These are phyloP conservation scores for Gavialis gangeticus DNA, from an alignment of 2,113 vertebrate genomes.

Conservation along the genomic window DNA sequence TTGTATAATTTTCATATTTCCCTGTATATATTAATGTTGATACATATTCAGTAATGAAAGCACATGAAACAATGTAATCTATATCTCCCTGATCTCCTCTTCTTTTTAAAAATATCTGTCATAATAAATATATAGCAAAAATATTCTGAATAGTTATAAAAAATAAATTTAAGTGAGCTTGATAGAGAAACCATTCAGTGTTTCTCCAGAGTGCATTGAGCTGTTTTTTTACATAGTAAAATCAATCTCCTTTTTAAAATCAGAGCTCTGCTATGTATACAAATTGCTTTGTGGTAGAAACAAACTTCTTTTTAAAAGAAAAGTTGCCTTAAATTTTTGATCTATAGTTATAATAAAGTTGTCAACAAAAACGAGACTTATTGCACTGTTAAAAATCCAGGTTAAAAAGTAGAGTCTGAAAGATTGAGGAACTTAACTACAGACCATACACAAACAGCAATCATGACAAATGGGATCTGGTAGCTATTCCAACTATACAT, in stretches of 20 bases:
- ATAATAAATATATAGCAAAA: background rate
- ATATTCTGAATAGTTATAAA: conserved; percentile 5
- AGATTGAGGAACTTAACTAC: background rate
- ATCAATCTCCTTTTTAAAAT: conserved; percentile 18
- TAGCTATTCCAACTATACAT: conserved; percentile 16
- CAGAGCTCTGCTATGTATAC: conserved; percentile 25
- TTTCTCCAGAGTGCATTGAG: background rate
- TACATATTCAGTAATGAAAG: background rate
- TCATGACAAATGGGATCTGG: conserved; percentile 5
- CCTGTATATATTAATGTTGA: background rate
- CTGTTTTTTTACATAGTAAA: conserved; percentile 4
- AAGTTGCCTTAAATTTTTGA: conserved; percentile 1
- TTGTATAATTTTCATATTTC: conserved; percentile 31
- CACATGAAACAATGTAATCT: background rate
- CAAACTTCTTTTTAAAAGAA: background rate
- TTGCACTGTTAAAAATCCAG: background rate
- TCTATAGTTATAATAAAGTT: conserved; percentile 35
- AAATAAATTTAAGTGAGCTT: conserved; percentile 25
- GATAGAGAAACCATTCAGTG: conserved; percentile 9
- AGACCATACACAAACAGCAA: background rate
- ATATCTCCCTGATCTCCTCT: background rate
- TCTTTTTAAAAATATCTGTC: background rate
- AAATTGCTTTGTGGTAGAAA: conserved; percentile 33
- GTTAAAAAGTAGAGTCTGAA: conserved; percentile 7
- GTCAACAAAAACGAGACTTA: conserved; percentile 10